A percentile compares a stretch with the other conserved stretches of the same genome.
These are phyloP conservation scores for Plestiodon gilberti DNA, from an alignment of 2,113 vertebrate species.

Conservation along the genomic window DNA sequence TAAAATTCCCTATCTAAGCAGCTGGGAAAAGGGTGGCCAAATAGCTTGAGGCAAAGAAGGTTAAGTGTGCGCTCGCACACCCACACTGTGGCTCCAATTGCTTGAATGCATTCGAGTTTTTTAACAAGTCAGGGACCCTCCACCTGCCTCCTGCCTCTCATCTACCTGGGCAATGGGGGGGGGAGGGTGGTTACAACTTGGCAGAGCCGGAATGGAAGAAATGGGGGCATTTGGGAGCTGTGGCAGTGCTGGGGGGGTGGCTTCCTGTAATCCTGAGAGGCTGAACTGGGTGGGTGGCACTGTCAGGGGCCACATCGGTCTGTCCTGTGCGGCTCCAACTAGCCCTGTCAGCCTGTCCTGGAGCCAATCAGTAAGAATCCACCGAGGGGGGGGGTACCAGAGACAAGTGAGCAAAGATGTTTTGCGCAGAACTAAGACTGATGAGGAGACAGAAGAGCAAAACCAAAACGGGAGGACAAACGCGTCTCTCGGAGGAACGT, in stretches of 20 bases:
- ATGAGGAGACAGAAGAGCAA: neutral
- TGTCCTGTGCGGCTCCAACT: neutral
- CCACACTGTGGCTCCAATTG: too few relatives aligned
- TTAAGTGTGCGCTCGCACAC: too few relatives aligned
- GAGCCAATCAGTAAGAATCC: neutral
- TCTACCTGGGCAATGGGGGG: too few relatives aligned
- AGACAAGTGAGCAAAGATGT: neutral
- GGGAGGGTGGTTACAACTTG: too few relatives aligned
- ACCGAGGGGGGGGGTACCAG: neutral
- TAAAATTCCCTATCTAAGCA: neutral
- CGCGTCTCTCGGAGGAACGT: neutral
- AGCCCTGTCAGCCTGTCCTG: neutral
- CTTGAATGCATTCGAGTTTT: too few relatives aligned
- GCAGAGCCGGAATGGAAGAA: too few relatives aligned
- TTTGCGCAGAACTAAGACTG: neutral
- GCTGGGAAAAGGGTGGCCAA: neutral
- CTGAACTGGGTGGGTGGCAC: neutral
- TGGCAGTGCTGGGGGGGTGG: neutral
- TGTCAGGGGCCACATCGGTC: neutral
- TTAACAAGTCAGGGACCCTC: too few relatives aligned
- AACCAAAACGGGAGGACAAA: neutral
- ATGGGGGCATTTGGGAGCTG: neutral
- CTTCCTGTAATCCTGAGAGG: neutral
- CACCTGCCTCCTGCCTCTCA: too few relatives aligned
- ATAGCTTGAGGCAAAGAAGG: too few relatives aligned